These are phyloP conservation scores for Pseudococcus viburni DNA, from an alignment of 2,888 invertebrate species.

Conservation along the genomic window DNA sequence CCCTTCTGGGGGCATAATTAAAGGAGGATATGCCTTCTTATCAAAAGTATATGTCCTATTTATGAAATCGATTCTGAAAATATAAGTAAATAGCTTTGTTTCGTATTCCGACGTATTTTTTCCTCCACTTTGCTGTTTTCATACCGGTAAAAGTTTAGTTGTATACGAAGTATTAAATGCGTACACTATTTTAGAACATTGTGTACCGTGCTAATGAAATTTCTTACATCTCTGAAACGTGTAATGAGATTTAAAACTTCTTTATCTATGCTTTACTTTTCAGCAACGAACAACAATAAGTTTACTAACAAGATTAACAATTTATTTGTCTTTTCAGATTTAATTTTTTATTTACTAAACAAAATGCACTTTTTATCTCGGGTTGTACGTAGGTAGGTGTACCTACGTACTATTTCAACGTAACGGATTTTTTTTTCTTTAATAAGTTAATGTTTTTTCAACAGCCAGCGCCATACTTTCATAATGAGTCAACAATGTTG, in stretches of 20 bases:
- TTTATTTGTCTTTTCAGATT: constrained; percentile 33
- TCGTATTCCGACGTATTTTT: neutral
- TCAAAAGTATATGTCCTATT: neutral
- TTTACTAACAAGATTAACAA: constrained; percentile 44
- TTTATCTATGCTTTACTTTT: constrained; percentile 44
- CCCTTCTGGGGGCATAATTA: neutral
- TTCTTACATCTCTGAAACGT: constrained; percentile 40
- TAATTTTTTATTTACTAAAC: constrained; percentile 32
- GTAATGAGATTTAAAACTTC: constrained; percentile 47
- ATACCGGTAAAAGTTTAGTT: neutral
- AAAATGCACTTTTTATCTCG: constrained; percentile 39
- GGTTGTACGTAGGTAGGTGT: neutral
- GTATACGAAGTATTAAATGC: neutral
- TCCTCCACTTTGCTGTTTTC: neutral
- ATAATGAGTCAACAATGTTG: constrained; percentile 21
- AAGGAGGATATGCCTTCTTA: neutral
- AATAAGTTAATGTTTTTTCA: neutral
- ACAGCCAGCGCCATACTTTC: neutral
- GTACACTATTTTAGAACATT: neutral
- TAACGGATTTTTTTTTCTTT: neutral
- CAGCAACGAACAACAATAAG: constrained; percentile 19
- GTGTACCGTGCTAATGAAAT: constrained; percentile 40
- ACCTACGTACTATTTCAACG: neutral
- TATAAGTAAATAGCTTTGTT: neutral
- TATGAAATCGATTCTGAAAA: neutral